Percentiles rank a stretch among this genome's conserved stretches.
phyloP scores from a whole-genome alignment of 2,888 invertebrate species.

The Chrysopilus asiliformis region DNA sequence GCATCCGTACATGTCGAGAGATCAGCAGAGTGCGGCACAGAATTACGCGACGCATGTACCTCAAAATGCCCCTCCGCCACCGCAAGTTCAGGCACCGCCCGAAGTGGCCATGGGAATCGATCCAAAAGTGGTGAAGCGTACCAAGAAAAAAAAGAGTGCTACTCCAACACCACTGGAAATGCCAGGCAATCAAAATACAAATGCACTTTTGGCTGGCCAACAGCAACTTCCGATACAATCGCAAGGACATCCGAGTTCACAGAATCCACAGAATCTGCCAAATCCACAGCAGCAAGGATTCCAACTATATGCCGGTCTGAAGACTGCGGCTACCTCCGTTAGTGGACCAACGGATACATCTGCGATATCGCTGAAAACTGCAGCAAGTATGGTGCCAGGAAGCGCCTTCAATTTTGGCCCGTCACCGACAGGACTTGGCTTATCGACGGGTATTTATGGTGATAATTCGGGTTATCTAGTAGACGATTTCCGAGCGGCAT shows the following conservation, averaged over 20 bases:
- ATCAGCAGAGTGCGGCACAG: slow-evolving; percentile 15
- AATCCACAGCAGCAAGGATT: slow-evolving; percentile 34
- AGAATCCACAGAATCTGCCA: slow-evolving; percentile 21
- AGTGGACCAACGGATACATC: slow-evolving; percentile 23
- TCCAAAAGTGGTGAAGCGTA: slow-evolving; percentile 1
- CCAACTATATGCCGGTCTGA: slow-evolving; percentile 45
- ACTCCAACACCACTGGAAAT: slow-evolving; percentile 6
- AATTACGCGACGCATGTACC: background rate
- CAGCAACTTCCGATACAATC: slow-evolving; percentile 18
- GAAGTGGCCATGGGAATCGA: no score
- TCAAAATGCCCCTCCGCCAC: no score
- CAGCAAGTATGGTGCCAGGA: slow-evolving; percentile 56
- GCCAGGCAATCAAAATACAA: slow-evolving; percentile 13
- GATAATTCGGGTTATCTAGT: slow-evolving; percentile 56
- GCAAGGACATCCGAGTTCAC: slow-evolving; percentile 20
- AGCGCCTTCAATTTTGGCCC: slow-evolving; percentile 78
- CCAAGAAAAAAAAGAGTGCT: slow-evolving; percentile 7
- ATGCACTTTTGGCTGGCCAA: slow-evolving; percentile 23
- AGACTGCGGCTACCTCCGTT: slow-evolving; percentile 25
- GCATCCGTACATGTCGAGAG: slow-evolving; percentile 20
- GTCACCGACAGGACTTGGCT: slow-evolving; percentile 44
- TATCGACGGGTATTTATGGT: slow-evolving; percentile 43
- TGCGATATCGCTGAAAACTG: slow-evolving; percentile 49
- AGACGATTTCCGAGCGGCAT: slow-evolving; percentile 50
- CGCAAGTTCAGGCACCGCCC: no score